Evolutionary conservation across 2,113 vertebrate genomes (phyloP).

Genomic region (Ellobius talpinus): DNA sequence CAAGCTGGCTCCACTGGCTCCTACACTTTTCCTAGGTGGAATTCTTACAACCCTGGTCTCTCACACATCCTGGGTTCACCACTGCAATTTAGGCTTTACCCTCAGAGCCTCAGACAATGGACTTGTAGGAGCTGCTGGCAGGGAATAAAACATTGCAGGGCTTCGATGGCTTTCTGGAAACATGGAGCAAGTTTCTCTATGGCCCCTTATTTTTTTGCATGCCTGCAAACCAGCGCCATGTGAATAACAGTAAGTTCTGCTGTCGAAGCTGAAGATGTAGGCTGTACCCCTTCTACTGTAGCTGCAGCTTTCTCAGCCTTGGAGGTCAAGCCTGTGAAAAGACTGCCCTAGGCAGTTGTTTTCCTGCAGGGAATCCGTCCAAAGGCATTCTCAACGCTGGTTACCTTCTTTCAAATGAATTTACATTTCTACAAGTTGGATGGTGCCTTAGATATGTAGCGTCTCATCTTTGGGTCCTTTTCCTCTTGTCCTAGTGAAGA

Average conservation of each 20-base stretch:
- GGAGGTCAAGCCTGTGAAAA: not conserved
- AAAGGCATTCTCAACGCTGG: not conserved
- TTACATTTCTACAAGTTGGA: not conserved
- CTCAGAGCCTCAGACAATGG: not conserved
- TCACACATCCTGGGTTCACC: not conserved
- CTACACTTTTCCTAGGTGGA: not conserved
- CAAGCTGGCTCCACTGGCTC: not conserved
- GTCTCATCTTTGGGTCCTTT: not conserved
- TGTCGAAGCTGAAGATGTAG: too few species aligned
- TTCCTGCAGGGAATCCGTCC: not conserved
- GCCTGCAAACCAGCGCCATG: not conserved
- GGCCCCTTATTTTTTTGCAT: not conserved
- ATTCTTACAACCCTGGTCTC: not conserved
- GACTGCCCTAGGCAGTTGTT: not conserved
- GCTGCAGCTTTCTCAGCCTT: not conserved
- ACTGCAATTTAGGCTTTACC: not conserved
- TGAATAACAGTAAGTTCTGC: not conserved
- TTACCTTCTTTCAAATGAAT: not conserved
- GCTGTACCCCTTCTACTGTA: not conserved
- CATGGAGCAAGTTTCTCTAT: not conserved
- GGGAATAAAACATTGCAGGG: not conserved
- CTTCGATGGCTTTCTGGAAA: not conserved
- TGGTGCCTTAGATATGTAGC: not conserved
- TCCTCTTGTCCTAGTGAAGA: not conserved
- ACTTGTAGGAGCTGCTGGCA: not conserved